Evolutionary conservation across 2,113 vertebrate species (phyloP).

Genomic region (Ciconia stormi): DNA sequence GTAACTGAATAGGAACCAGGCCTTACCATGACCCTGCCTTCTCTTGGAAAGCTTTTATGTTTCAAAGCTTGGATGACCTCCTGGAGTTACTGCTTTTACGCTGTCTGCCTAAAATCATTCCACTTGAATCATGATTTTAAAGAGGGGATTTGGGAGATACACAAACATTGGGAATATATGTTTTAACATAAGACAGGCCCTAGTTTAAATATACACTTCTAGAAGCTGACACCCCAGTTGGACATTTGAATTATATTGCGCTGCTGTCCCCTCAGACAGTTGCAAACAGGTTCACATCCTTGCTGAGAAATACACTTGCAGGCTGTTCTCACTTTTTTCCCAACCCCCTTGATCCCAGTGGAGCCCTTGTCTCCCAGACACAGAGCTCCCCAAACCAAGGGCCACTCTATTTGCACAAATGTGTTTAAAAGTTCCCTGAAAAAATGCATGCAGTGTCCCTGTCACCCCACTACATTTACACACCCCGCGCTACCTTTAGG

Average conservation of each 20-base stretch:
- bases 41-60: background rate
- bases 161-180: background rate
- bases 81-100: background rate
- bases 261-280: background rate
- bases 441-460: background rate
- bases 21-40: background rate
- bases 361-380: background rate
- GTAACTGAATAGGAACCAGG: background rate
- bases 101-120: background rate
- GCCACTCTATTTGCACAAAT: background rate
- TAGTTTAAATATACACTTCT: background rate
- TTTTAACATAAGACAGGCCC: background rate
- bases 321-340: background rate
- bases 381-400: background rate
- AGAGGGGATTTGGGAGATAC: background rate
- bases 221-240: background rate
- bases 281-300: background rate
- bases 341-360: background rate
- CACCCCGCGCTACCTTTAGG: background rate
- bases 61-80: background rate
- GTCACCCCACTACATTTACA: background rate
- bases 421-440: background rate
- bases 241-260: background rate
- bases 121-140: background rate
- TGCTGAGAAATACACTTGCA: background rate